Conservation (phyloP, 2,113 vertebrate genomes). For the Clinocottus analis region DNA sequence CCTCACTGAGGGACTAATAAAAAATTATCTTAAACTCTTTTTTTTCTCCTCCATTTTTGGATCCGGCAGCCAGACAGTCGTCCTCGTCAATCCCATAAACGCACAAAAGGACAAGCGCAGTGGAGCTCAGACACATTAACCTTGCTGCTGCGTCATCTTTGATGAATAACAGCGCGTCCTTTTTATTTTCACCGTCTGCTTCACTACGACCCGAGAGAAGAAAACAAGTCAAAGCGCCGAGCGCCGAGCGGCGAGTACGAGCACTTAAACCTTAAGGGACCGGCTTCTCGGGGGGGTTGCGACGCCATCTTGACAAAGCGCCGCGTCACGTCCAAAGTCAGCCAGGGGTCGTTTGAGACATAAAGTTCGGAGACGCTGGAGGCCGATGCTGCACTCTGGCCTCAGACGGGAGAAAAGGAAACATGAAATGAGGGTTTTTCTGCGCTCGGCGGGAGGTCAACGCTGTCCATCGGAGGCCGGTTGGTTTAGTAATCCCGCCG, state of each 20-base stretch:
- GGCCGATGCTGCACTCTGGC: constrained; percentile 10
- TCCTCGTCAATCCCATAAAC: background rate
- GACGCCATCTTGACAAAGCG: constrained; percentile 56
- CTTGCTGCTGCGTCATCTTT: constrained; percentile 17
- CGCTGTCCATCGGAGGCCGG: too few species aligned
- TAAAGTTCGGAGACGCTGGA: constrained; percentile 11
- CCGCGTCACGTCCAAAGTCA: constrained; percentile 36
- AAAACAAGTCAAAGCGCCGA: constrained; percentile 13
- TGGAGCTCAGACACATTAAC: background rate
- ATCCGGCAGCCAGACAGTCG: background rate
- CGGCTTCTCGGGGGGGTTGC: constrained; percentile 41
- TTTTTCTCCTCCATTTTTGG: background rate
- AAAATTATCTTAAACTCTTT: too few species aligned
- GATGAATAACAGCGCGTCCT: constrained; percentile 10
- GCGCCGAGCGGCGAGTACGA: constrained; percentile 12
- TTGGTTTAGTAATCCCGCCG: constrained; percentile 50
- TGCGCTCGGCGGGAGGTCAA: constrained; percentile 36
- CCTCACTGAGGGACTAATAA: too few species aligned
- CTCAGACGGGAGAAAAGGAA: too few species aligned
- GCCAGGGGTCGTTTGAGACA: constrained; percentile 38
- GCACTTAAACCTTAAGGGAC: constrained; percentile 38
- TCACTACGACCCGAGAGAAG: constrained; percentile 19
- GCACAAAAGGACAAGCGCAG: background rate
- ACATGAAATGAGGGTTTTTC: background rate
- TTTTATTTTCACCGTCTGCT: constrained; percentile 20